Conservation (phyloP, 2,888 invertebrate species). For the Meteorus cinctellus region DNA sequence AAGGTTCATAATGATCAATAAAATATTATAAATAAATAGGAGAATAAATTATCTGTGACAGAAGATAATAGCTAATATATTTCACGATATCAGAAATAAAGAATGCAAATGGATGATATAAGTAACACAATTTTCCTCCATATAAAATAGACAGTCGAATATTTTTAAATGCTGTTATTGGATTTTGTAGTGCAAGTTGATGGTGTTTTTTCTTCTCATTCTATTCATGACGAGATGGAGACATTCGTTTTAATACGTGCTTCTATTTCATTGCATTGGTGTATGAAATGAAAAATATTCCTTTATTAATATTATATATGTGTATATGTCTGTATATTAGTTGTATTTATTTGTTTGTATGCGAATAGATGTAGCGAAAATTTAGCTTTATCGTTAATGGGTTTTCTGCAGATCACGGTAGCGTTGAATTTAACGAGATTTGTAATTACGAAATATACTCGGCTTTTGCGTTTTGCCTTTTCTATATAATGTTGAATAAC, state of each 20-base stretch:
- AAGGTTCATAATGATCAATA: neutral
- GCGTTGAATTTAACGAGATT: constrained; percentile 69
- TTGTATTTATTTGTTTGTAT: constrained; percentile 1
- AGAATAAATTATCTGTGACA: neutral
- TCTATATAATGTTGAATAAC: constrained; percentile 33
- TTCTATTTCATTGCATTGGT: too few species aligned
- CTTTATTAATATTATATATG: neutral
- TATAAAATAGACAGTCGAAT: neutral
- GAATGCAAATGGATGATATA: neutral
- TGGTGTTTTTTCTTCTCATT: too few species aligned
- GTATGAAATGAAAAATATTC: neutral
- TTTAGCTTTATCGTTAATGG: constrained; percentile 60
- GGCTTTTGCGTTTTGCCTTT: constrained; percentile 40
- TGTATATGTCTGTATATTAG: constrained; percentile 29
- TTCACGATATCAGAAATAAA: neutral
- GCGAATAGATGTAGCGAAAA: neutral
- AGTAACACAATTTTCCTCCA: neutral
- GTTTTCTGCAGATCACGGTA: constrained; percentile 58
- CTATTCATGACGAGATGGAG: too few species aligned
- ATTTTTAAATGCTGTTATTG: too few species aligned
- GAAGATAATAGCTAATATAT: neutral
- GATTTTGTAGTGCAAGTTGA: too few species aligned
- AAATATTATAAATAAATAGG: neutral
- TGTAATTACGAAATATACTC: constrained; percentile 65
- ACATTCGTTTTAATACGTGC: too few species aligned